Evolutionary conservation across 1,140 invertebrate species (phyloP), one percentile per base, ranked within the genome.

Genomic region (Drosophila equinoxialis): DNA sequence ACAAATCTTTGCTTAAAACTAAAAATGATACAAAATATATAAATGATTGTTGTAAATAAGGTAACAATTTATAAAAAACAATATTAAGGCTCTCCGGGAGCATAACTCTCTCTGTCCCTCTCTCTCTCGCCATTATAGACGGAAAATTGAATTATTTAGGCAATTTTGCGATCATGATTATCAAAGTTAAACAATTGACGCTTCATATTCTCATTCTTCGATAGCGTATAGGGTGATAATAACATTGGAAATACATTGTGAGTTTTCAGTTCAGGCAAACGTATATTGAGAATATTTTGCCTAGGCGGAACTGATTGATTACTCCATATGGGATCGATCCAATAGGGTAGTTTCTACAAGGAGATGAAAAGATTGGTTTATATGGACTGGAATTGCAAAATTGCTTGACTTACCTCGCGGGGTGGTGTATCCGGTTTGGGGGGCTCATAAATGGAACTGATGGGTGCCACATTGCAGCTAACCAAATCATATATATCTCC

Each of bases 401-500:
- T 5, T 30, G 30, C 5, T 30, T 30, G 41, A 60, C 68, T 90
- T 79, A 37, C 93, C 60, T 93, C 80, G 6, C 82, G 66, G 14
- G 91, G 90, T 37, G 92, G 90, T 35, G 92, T 92, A 83, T 93
- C 92, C 1, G 92, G 91, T 73, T 93, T 93, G 4, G 93, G 91
- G 20, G 93, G 92, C 33, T 86, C 77, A 68, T 79, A 83, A 51
- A 76, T 71, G 1, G 76, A 74, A 23, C 67, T 77, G 54, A 81
- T 79, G 20, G 71, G 57, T 48, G 74, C 60, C 20, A 73, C 68
- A 68, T 69, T 75, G 37, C 59, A 75, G 55, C 64, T 75, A n/a
- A 81, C 74, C 23, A 79, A 42, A 26, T 90, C 73, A 48, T 74
- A 89, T 1, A 73, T 48, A 65, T 71, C 67, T 7, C 54, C 48